Percentiles rank a stretch among this genome's conserved stretches.
These are phyloP conservation scores for Stenopsyche tienmushanensis DNA, from an alignment of 1,140 invertebrate species.

Conservation along the genomic window DNA sequence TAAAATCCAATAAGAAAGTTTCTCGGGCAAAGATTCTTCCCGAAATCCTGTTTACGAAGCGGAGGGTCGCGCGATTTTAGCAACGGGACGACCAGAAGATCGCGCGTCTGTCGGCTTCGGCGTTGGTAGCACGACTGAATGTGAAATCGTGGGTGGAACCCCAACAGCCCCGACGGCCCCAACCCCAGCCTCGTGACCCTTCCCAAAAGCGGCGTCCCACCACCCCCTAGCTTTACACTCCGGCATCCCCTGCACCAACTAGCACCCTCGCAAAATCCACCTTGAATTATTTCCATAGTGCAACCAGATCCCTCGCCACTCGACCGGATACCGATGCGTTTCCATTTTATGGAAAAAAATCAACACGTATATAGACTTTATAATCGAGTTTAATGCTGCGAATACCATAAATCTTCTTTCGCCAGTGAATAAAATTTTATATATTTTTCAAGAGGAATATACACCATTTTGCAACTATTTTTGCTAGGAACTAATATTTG, in stretches of 20 bases:
- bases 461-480: too few species aligned
- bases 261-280: slow-evolving; percentile 7
- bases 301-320: neutral
- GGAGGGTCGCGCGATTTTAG: neutral
- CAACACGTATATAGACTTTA: too few species aligned
- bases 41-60: too few species aligned
- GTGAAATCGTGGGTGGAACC: neutral
- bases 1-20: too few species aligned
- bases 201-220: neutral
- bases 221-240: slow-evolving; percentile 1
- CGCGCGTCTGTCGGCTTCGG: neutral
- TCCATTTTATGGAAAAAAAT: neutral
- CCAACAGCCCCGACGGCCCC: neutral
- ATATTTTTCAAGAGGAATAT: neutral
- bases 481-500: too few species aligned
- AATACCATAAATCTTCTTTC: too few species aligned
- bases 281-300: slow-evolving; percentile 5
- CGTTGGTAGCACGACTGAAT: neutral
- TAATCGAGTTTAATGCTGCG: too few species aligned
- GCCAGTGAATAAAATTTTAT: neutral
- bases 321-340: neutral
- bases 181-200: too few species aligned
- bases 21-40: too few species aligned
- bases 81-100: neutral
- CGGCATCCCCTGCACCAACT: slow-evolving; percentile 1